Percentiles rank a stretch among this genome's conserved stretches.
These are phyloP conservation scores for Drosophila niveifrons DNA, from an alignment of 2,888 invertebrate species.

Conservation along the genomic window DNA sequence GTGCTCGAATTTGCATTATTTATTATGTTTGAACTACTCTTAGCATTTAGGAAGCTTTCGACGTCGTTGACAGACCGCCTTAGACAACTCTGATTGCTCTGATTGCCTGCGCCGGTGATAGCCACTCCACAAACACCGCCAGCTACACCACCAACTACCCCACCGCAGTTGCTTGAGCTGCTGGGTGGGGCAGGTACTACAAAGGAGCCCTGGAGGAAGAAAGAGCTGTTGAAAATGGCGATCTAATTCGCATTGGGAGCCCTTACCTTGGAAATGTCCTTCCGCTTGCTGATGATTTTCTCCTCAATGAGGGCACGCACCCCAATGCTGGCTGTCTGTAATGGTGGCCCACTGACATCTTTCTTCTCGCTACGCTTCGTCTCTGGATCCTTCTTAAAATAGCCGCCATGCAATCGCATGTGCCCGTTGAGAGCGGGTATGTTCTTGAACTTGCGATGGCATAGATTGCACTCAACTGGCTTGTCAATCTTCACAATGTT, in stretches of 20 bases:
- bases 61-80: constrained; percentile 83
- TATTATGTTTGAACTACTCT: constrained; percentile 69
- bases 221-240: constrained; percentile 1
- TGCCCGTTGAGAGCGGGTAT: constrained; percentile 99
- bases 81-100: constrained; percentile 77
- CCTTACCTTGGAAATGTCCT: constrained; percentile 84
- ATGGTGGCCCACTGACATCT: constrained; percentile 92
- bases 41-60: constrained; percentile 85
- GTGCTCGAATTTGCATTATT: constrained; percentile 67
- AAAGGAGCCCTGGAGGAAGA: constrained; percentile 83
- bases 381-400: constrained; percentile 97
- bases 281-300: constrained; percentile 95
- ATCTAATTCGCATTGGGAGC: background rate
- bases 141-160: constrained; percentile 41
- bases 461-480: constrained; percentile 97
- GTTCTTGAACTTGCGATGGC: constrained; percentile 98
- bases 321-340: constrained; percentile 96
- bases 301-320: constrained; percentile 96
- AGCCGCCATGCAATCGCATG: constrained; percentile 98
- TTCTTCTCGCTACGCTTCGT: constrained; percentile 94
- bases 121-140: no score
- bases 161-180: constrained; percentile 54
- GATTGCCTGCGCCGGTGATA: constrained; percentile 39
- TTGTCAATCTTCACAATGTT: constrained; percentile 88
- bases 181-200: constrained; percentile 85